These are phyloP conservation scores for Pristionchus maxplancki DNA, from an alignment of 2,888 invertebrate species.

Conservation along the genomic window DNA sequence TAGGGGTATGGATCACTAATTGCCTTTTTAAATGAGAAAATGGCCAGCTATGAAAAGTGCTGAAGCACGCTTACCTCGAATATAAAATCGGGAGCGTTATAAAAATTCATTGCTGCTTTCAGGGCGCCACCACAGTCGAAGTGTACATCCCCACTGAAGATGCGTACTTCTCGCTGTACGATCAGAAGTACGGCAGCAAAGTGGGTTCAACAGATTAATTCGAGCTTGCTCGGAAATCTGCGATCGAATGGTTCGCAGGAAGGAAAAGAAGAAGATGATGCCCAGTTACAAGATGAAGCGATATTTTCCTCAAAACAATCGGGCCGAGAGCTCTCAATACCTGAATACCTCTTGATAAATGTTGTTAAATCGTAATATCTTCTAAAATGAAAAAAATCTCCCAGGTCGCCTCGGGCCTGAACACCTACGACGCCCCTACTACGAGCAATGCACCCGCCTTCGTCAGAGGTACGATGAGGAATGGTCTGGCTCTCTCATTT, in stretches of 20 bases:
- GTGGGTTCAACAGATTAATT: not conserved
- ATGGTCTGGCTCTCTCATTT: too few species aligned
- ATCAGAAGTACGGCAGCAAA: slow-evolving; percentile 61
- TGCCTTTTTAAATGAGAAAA: not conserved
- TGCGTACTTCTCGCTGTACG: slow-evolving; percentile 76
- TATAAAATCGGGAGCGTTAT: too few species aligned
- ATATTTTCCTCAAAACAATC: too few species aligned
- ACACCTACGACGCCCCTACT: slow-evolving; percentile 63
- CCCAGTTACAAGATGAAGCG: too few species aligned
- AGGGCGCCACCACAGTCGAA: slow-evolving; percentile 62
- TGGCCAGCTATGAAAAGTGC: too few species aligned
- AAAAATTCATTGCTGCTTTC: not conserved
- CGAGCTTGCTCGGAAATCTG: not conserved
- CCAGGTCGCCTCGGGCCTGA: slow-evolving; percentile 58
- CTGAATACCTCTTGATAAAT: too few species aligned
- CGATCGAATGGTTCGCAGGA: too few species aligned
- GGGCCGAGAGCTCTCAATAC: too few species aligned
- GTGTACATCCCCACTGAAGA: slow-evolving; percentile 77
- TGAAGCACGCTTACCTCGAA: too few species aligned
- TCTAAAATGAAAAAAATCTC: too few species aligned
- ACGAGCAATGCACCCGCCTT: slow-evolving; percentile 69
- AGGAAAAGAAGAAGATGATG: too few species aligned
- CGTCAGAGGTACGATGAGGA: slow-evolving; percentile 62
- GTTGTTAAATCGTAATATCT: not conserved
- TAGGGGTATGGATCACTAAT: not conserved